phyloP scores from a whole-genome alignment of 1,140 invertebrate species.

The Neodiprion lecontei region DNA sequence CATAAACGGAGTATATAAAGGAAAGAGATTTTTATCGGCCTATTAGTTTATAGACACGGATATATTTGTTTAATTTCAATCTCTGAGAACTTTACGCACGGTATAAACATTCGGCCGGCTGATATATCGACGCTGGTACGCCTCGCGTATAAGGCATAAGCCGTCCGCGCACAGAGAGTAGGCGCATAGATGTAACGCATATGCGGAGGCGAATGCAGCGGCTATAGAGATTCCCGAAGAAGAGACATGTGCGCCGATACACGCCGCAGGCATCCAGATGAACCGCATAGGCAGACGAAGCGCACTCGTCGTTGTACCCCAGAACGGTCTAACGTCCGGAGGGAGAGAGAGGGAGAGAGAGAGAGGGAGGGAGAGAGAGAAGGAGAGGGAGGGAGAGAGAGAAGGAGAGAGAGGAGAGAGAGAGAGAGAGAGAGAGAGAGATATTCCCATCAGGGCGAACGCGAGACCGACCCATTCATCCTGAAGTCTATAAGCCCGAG shows the following conservation, averaged over 20 bases:
- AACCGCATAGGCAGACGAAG: neutral
- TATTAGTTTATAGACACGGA: no score
- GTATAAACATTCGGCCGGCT: no score
- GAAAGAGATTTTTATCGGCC: no score
- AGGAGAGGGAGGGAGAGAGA: neutral
- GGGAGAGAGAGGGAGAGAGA: neutral
- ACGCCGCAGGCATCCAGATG: no score
- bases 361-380: neutral
- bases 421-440: no score
- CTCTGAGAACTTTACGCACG: no score
- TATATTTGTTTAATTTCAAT: no score
- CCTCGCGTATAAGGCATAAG: slow-evolving; percentile 14
- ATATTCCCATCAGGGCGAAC: no score
- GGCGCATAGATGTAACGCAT: neutral
- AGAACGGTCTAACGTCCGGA: slow-evolving; percentile 10
- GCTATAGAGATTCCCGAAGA: no score
- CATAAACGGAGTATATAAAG: no score
- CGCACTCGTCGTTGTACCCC: neutral
- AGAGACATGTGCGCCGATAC: no score
- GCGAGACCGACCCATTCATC: neutral
- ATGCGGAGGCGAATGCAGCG: slow-evolving; percentile 22
- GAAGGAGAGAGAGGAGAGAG: slow-evolving; percentile 10
- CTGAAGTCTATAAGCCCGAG: slow-evolving; percentile 9
- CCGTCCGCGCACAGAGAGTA: slow-evolving; percentile 13
- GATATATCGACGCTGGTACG: slow-evolving; percentile 19